Conservation (phyloP, 2,888 invertebrate genomes). For the Amphimallon solstitiale region DNA sequence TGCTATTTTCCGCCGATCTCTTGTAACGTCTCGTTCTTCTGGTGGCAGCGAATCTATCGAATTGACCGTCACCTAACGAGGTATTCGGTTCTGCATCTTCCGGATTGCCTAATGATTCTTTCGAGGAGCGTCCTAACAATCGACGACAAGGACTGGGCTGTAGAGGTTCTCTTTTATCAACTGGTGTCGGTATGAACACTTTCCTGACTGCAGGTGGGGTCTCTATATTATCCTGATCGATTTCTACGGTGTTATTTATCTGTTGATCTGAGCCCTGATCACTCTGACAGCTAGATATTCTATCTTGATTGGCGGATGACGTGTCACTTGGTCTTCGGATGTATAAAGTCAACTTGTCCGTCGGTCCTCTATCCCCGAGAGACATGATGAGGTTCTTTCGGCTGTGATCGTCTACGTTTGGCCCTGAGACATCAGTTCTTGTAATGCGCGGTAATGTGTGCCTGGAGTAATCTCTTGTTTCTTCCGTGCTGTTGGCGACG, state of each 20-base stretch:
- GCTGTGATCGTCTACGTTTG: slow-evolving; percentile 63
- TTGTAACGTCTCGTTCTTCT: slow-evolving; percentile 85
- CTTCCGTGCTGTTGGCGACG: slow-evolving; percentile 71
- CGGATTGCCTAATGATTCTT: slow-evolving; percentile 51
- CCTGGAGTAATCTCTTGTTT: slow-evolving; percentile 71
- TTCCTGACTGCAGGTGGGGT: slow-evolving; percentile 86
- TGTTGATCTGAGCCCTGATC: slow-evolving; percentile 11
- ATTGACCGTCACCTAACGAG: slow-evolving; percentile 78
- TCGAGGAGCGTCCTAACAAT: slow-evolving; percentile 59
- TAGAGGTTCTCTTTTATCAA: slow-evolving; percentile 65
- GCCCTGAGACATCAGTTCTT: slow-evolving; percentile 26
- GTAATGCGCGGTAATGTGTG: slow-evolving; percentile 64
- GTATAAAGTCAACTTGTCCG: slow-evolving; percentile 71
- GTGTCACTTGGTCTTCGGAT: slow-evolving; percentile 65
- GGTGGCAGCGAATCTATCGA: slow-evolving; percentile 85
- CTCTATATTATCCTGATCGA: slow-evolving; percentile 91
- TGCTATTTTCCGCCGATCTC: slow-evolving; percentile 68
- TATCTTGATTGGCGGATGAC: slow-evolving; percentile 39
- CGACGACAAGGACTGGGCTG: slow-evolving; percentile 68
- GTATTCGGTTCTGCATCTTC: slow-evolving; percentile 64
- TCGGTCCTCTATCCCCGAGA: slow-evolving; percentile 64
- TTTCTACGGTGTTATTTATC: slow-evolving; percentile 76
- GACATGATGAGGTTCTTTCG: slow-evolving; percentile 67
- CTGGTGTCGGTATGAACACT: slow-evolving; percentile 72
- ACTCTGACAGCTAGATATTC: slow-evolving; percentile 45